A percentile compares a stretch with the other conserved stretches of the same genome.
phyloP scores from a whole-genome alignment of 2,888 invertebrate species.

The Hemithea aestivaria region DNA sequence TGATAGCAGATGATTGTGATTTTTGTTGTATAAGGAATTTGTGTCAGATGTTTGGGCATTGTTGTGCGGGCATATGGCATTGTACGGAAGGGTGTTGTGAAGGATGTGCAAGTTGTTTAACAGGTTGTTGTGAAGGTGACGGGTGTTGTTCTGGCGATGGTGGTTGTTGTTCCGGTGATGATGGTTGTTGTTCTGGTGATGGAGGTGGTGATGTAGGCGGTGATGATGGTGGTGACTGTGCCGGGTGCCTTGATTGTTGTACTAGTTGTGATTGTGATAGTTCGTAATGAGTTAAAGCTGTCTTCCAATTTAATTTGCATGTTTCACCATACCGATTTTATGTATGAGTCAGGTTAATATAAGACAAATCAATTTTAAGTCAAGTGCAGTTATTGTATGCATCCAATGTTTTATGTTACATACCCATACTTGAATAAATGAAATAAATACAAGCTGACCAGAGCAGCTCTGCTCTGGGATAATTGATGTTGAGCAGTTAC shows the following conservation, averaged over 20 bases:
- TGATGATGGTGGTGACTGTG: constrained; percentile 1
- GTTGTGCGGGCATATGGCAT: constrained; percentile 26
- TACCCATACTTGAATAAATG: too few relatives aligned
- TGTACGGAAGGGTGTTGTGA: constrained; percentile 36
- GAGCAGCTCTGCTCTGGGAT: too few relatives aligned
- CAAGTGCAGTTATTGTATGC: too few relatives aligned
- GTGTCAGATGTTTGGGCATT: constrained; percentile 28
- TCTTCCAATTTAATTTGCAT: too few relatives aligned
- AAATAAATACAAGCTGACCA: too few relatives aligned
- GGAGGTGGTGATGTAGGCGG: constrained; percentile 14
- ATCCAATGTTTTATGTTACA: too few relatives aligned
- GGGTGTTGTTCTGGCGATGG: constrained; percentile 12
- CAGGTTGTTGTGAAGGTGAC: constrained; percentile 30
- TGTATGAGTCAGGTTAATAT: too few relatives aligned
- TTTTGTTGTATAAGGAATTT: constrained; percentile 24
- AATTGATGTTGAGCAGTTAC: too few relatives aligned
- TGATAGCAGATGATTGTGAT: constrained; percentile 25
- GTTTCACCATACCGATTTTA: too few relatives aligned
- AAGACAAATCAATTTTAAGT: too few relatives aligned
- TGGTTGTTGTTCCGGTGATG: constrained; percentile 8
- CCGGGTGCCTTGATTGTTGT: constrained; percentile 19
- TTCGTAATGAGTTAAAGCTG: too few relatives aligned
- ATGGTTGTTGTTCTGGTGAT: constrained; percentile 6
- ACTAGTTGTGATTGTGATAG: constrained; percentile 11
- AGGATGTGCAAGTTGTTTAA: constrained; percentile 31